phyloP scores from a whole-genome alignment of 2,113 vertebrate species.

The Nibea coibor region DNA sequence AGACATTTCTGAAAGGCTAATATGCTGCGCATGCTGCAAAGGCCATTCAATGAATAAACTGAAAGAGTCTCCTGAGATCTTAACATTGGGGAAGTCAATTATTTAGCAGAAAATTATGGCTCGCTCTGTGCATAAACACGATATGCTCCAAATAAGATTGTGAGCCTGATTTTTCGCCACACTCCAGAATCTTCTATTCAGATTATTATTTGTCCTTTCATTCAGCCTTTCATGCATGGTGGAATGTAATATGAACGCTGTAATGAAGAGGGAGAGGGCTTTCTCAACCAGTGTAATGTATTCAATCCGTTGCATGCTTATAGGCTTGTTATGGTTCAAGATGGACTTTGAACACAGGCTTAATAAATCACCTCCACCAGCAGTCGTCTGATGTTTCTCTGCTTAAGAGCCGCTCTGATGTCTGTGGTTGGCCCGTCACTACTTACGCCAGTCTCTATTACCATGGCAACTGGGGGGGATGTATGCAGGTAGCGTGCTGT shows the following conservation, averaged over 20 bases:
- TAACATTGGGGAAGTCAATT: slow-evolving; percentile 90
- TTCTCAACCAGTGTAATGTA: slow-evolving; percentile 72
- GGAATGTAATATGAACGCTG: slow-evolving; percentile 69
- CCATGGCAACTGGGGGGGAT: slow-evolving; percentile 83
- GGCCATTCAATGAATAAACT: slow-evolving; percentile 86
- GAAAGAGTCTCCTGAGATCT: slow-evolving; percentile 87
- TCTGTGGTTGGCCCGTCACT: slow-evolving; percentile 77
- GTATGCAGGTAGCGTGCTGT: slow-evolving; percentile 79
- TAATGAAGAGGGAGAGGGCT: slow-evolving; percentile 75
- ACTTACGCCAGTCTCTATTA: slow-evolving; percentile 78
- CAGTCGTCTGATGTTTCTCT: slow-evolving; percentile 74
- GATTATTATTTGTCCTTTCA: slow-evolving; percentile 65
- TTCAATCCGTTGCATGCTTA: slow-evolving; percentile 74
- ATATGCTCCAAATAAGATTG: slow-evolving; percentile 78
- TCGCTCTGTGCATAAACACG: slow-evolving; percentile 75
- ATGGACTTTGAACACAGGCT: slow-evolving; percentile 77
- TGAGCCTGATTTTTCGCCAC: slow-evolving; percentile 66
- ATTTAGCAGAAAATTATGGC: slow-evolving; percentile 92
- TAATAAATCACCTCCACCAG: slow-evolving; percentile 81
- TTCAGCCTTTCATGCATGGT: slow-evolving; percentile 58
- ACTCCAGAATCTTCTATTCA: slow-evolving; percentile 58
- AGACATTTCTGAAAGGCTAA: slow-evolving; percentile 90
- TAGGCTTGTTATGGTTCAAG: slow-evolving; percentile 76
- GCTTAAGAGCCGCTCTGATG: slow-evolving; percentile 77
- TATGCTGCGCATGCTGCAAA: slow-evolving; percentile 87